Evolutionary conservation across 2,888 invertebrate species (phyloP).

Genomic region (Drosophila neoperkinsi): DNA sequence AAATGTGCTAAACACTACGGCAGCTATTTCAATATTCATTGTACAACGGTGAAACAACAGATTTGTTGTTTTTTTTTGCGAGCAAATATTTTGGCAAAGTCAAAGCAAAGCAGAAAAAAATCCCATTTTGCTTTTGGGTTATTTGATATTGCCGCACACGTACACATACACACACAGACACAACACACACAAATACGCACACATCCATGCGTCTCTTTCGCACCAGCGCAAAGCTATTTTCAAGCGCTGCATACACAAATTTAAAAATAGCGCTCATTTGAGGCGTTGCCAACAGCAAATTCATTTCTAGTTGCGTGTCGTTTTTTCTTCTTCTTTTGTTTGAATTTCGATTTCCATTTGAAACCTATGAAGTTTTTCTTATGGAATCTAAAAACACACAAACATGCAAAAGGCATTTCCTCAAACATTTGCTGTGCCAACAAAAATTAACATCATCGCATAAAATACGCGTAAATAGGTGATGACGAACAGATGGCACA

Average conservation of each 20-base stretch:
- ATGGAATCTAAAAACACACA: conserved; percentile 46
- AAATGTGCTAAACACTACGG: conserved; percentile 54
- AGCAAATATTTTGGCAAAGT: conserved; percentile 64
- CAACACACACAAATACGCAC: conserved; percentile 14
- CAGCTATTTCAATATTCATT: conserved; percentile 42
- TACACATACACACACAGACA: conserved; percentile 24
- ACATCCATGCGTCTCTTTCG: conserved; percentile 52
- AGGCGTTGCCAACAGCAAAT: conserved; percentile 63
- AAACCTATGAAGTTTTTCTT: conserved; percentile 26
- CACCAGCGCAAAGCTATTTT: conserved; percentile 59
- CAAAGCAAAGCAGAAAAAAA: conserved; percentile 26
- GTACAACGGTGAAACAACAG: conserved; percentile 35
- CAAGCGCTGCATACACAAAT: conserved; percentile 43
- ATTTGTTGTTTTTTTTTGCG: conserved; percentile 33
- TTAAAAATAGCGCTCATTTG: conserved; percentile 75
- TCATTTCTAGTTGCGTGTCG: conserved; percentile 26
- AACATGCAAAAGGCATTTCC: conserved; percentile 38
- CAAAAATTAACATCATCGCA: conserved; percentile 43
- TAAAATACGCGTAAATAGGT: conserved; percentile 45
- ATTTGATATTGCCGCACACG: conserved; percentile 69
- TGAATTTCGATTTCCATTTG: conserved; percentile 33
- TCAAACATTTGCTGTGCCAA: conserved; percentile 42
- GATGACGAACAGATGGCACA: conserved; percentile 42
- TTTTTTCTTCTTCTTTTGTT: conserved; percentile 35
- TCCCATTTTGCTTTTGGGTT: conserved; percentile 57